Conservation (phyloP, 1,140 invertebrate species). For the Onthophagus taurus region DNA sequence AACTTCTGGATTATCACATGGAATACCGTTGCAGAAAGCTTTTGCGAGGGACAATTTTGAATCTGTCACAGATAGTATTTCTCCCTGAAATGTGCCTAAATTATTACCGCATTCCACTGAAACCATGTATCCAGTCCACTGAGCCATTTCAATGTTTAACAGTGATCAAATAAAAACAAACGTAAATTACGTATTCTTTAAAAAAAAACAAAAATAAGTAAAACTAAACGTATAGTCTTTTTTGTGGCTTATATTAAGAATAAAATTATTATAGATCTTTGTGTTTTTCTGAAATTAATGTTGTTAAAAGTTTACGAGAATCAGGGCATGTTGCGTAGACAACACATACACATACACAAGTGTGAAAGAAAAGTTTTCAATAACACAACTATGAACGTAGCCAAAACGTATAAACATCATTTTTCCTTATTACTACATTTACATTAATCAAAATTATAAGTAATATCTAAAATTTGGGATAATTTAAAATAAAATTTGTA, state of each 20-base stretch:
- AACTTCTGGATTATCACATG: constrained; percentile 36
- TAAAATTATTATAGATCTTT: too few species aligned
- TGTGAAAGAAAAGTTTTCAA: too few species aligned
- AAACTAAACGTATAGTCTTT: neutral
- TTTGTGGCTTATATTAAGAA: neutral
- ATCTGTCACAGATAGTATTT: constrained; percentile 62
- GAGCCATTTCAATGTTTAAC: constrained; percentile 38
- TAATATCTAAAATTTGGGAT: too few species aligned
- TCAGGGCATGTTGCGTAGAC: too few species aligned
- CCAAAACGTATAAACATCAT: too few species aligned
- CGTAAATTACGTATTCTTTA: neutral
- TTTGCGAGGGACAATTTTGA: constrained; percentile 63
- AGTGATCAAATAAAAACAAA: constrained; percentile 2
- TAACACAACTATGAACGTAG: too few species aligned
- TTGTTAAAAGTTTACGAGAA: too few species aligned
- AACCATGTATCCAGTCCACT: constrained; percentile 65
- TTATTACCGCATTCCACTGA: constrained; percentile 64
- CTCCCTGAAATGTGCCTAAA: constrained; percentile 67
- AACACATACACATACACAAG: too few species aligned
- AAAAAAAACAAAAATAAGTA: neutral
- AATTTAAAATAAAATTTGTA: too few species aligned
- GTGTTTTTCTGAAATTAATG: too few species aligned
- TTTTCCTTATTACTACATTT: too few species aligned
- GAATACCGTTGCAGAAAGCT: constrained; percentile 73
- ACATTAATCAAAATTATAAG: too few species aligned